A percentile compares a stretch with the other conserved stretches of the same genome.
These are phyloP conservation scores for Macroramphosus scolopax DNA, from an alignment of 2,797 vertebrate genomes.

Conservation along the genomic window DNA sequence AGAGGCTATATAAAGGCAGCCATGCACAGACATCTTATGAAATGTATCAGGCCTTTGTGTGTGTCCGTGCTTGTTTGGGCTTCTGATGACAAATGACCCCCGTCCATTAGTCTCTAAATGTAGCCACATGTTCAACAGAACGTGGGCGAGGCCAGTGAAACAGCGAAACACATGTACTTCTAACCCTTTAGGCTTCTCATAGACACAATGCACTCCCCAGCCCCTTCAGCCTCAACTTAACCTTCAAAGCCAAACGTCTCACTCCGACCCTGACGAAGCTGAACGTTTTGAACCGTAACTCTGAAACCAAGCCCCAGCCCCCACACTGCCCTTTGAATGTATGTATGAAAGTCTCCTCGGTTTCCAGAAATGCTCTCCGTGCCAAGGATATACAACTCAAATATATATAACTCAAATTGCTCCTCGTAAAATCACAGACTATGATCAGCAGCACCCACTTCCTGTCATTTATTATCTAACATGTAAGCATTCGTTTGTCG, in stretches of 20 bases:
- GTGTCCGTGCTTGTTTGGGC: conserved; percentile 27
- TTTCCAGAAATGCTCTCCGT: too few species aligned
- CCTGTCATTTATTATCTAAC: not conserved
- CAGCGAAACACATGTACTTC: not conserved
- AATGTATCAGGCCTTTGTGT: not conserved
- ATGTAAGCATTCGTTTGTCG: not conserved
- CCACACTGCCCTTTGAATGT: too few species aligned
- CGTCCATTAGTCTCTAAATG: conserved; percentile 51
- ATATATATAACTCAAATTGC: too few species aligned
- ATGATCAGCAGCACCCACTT: too few species aligned
- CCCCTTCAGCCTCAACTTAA: not conserved
- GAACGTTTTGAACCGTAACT: too few species aligned
- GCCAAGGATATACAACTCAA: too few species aligned
- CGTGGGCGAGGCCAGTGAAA: conserved; percentile 17
- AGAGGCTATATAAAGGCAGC: not conserved
- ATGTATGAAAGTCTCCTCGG: too few species aligned
- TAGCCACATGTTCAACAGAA: conserved; percentile 54
- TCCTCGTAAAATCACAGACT: too few species aligned
- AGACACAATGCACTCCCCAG: too few species aligned
- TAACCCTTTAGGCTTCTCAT: not conserved
- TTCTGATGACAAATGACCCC: conserved; percentile 48
- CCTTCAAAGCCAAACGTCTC: not conserved
- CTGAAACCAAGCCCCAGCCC: too few species aligned
- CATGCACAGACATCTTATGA: not conserved
- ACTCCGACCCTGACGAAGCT: too few species aligned